These are phyloP conservation scores for Zaprionus obscuricornis DNA, from an alignment of 2,888 invertebrate genomes.

Conservation along the genomic window DNA sequence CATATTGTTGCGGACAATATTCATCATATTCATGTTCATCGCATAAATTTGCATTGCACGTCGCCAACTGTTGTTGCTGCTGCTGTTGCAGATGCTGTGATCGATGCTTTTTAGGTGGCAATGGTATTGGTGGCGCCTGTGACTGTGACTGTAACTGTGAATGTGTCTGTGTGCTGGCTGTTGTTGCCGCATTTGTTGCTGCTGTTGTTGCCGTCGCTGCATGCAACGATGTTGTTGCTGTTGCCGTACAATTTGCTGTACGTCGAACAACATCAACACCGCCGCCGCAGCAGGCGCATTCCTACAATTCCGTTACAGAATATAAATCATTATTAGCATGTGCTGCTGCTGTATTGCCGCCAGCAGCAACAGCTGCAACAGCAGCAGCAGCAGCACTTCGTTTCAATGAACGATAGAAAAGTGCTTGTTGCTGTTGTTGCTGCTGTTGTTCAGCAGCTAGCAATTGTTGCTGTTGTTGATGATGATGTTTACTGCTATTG, in stretches of 20 bases:
- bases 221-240: constrained; percentile 75
- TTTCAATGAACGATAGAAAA: constrained; percentile 84
- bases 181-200: constrained; percentile 58
- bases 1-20: constrained; percentile 77
- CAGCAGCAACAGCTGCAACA: constrained; percentile 23
- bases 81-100: constrained; percentile 40
- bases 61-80: constrained; percentile 34
- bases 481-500: constrained; percentile 50
- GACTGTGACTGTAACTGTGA: constrained; percentile 34
- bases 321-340: constrained; percentile 86
- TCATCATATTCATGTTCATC: constrained; percentile 83
- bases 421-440: constrained; percentile 72
- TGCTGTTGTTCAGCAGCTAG: no score
- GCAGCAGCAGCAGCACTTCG: constrained; percentile 62
- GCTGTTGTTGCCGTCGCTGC: constrained; percentile 72
- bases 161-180: constrained; percentile 57
- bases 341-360: constrained; percentile 61
- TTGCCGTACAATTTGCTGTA: constrained; percentile 70
- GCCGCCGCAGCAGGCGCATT: constrained; percentile 84
- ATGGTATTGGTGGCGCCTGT: constrained; percentile 72
- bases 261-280: constrained; percentile 83
- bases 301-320: constrained; percentile 89
- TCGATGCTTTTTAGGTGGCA: constrained; percentile 74
- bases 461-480: constrained; percentile 60
- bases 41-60: constrained; percentile 77